A percentile compares a stretch with the other conserved stretches of the same genome.
These are phyloP conservation scores for Eulemur coronatus DNA, from an alignment of 2,797 vertebrate genomes.

Conservation along the genomic window DNA sequence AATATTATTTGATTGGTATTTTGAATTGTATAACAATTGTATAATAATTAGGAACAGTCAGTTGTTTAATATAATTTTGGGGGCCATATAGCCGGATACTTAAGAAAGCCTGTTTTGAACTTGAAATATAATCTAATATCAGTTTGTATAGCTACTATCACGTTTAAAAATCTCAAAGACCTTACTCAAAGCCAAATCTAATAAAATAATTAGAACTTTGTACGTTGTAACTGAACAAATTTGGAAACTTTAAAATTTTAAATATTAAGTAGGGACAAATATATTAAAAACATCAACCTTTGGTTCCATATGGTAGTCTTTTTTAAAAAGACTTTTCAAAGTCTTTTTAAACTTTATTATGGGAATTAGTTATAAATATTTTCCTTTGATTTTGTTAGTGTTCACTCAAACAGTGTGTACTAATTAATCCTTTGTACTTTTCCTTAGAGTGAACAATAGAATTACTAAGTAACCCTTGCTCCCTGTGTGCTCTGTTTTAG, in stretches of 20 bases:
- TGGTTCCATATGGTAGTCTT: neutral
- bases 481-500: neutral
- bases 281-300: neutral
- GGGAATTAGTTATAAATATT: neutral
- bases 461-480: constrained; percentile 22
- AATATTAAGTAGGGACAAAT: neutral
- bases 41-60: neutral
- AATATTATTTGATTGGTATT: neutral
- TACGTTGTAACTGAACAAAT: neutral
- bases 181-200: neutral
- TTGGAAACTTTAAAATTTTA: neutral
- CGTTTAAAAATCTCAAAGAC: neutral
- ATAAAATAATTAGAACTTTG: neutral
- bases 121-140: neutral
- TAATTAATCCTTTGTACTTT: neutral
- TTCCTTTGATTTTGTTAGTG: neutral
- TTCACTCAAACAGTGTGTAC: neutral
- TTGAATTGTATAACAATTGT: neutral
- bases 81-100: neutral
- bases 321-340: neutral
- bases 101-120: neutral
- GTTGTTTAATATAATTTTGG: neutral
- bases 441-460: neutral
- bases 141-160: neutral
- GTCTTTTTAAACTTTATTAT: neutral